These are phyloP conservation scores for Blastobasis lacticolella DNA, from an alignment of 2,888 invertebrate genomes.

Conservation along the genomic window DNA sequence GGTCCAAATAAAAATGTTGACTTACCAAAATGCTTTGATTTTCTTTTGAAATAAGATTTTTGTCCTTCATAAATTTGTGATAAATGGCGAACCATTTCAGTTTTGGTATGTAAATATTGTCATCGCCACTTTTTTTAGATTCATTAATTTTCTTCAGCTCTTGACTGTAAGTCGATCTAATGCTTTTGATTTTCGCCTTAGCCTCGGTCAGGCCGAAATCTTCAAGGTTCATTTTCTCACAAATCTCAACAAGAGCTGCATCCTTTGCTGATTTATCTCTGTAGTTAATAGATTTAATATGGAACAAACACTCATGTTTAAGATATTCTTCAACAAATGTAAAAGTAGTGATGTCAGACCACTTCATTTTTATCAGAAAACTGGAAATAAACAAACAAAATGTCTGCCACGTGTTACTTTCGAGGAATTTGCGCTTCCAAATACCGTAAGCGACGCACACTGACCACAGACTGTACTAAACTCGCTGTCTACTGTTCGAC, in stretches of 20 bases:
- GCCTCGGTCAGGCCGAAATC: background rate
- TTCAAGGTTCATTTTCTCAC: background rate
- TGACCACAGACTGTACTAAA: too few relatives aligned
- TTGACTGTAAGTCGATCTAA: constrained; percentile 11
- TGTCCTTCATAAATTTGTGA: constrained; percentile 1
- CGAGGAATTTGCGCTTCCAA: too few relatives aligned
- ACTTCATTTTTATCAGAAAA: too few relatives aligned
- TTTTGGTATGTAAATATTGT: constrained; percentile 3
- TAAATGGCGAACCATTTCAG: constrained; percentile 1
- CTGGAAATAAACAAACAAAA: too few relatives aligned
- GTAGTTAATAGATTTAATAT: background rate
- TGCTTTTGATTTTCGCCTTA: constrained; percentile 1
- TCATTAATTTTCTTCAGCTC: constrained; percentile 9
- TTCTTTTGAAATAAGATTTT: background rate
- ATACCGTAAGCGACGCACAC: too few relatives aligned
- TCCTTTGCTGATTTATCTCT: background rate
- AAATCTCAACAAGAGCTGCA: background rate
- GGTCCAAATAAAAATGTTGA: background rate
- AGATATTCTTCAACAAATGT: too few relatives aligned
- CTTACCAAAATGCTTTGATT: background rate
- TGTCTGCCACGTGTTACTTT: too few relatives aligned
- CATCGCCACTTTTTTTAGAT: constrained; percentile 5
- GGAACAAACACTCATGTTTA: too few relatives aligned
- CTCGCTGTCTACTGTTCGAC: too few relatives aligned
- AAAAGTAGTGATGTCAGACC: too few relatives aligned